Conservation (phyloP, 2,888 invertebrate genomes). For the Drosophila percnosoma region DNA sequence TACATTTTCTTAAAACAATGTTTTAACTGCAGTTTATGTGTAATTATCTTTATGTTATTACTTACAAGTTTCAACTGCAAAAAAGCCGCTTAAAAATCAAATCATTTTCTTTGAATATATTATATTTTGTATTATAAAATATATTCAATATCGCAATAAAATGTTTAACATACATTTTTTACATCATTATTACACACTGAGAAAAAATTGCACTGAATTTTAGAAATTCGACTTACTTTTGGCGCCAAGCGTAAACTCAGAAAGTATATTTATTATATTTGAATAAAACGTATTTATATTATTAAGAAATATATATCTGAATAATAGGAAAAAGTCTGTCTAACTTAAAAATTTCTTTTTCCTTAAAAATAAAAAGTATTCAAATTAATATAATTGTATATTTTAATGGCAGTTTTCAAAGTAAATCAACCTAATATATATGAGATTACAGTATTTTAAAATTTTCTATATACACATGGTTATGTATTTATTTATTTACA, state of each 20-base stretch:
- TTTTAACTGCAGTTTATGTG: background rate
- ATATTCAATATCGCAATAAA: background rate
- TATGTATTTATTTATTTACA: background rate
- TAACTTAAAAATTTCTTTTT: background rate
- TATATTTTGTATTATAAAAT: background rate
- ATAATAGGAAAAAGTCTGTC: background rate
- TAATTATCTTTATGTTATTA: background rate
- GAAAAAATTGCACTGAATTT: background rate
- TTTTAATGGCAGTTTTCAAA: background rate
- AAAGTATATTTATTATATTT: background rate
- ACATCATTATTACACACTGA: background rate
- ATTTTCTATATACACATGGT: background rate
- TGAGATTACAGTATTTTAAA: background rate
- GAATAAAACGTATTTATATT: background rate
- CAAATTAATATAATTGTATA: background rate
- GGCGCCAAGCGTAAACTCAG: background rate
- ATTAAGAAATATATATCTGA: background rate
- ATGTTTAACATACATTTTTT: background rate
- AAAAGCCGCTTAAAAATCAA: background rate
- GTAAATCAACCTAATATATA: background rate
- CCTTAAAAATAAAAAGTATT: background rate
- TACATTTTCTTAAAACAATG: conserved; percentile 9
- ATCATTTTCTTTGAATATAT: background rate
- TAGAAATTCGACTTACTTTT: background rate
- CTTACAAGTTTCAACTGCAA: background rate